Evolutionary conservation across 2,888 invertebrate genomes (phyloP).

Genomic region (Pammene aurita): DNA sequence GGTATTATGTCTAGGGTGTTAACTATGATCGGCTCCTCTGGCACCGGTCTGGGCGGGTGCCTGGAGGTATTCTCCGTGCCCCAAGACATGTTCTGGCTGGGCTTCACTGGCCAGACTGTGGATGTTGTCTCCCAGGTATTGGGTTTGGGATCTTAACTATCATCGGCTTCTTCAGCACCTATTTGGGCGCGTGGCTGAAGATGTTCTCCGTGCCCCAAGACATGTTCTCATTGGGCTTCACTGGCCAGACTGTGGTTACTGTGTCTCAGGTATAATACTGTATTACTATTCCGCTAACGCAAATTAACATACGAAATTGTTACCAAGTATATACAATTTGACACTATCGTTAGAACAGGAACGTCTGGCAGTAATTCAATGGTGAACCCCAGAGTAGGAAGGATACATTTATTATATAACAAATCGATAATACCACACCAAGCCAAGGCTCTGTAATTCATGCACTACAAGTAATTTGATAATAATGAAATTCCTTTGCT

Average conservation of each 20-base stretch:
- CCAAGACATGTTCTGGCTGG: slow-evolving; percentile 93
- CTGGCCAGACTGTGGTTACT: slow-evolving; percentile 94
- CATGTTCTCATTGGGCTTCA: slow-evolving; percentile 93
- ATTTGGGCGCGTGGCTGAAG: slow-evolving; percentile 95
- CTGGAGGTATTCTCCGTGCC: slow-evolving; percentile 94
- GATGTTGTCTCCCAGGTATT: slow-evolving; percentile 92
- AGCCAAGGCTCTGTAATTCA: too few species aligned
- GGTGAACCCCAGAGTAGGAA: too few species aligned
- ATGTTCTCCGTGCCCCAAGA: slow-evolving; percentile 93
- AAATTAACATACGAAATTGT: too few species aligned
- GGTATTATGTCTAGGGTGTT: slow-evolving; percentile 67
- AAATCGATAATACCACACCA: too few species aligned
- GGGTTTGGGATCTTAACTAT: too few species aligned
- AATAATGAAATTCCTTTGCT: too few species aligned
- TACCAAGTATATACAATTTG: too few species aligned
- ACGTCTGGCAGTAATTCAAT: too few species aligned
- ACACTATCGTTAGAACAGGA: too few species aligned
- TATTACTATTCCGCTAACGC: too few species aligned
- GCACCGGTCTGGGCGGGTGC: slow-evolving; percentile 96
- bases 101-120: slow-evolving; percentile 94
- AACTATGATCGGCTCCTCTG: slow-evolving; percentile 77
- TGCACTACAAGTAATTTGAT: too few species aligned
- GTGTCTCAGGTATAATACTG: slow-evolving; percentile 93
- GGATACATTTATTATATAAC: too few species aligned
- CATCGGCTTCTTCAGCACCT: slow-evolving; percentile 88